These are phyloP conservation scores for Meles meles DNA, from an alignment of 2,113 vertebrate species.

Conservation along the genomic window DNA sequence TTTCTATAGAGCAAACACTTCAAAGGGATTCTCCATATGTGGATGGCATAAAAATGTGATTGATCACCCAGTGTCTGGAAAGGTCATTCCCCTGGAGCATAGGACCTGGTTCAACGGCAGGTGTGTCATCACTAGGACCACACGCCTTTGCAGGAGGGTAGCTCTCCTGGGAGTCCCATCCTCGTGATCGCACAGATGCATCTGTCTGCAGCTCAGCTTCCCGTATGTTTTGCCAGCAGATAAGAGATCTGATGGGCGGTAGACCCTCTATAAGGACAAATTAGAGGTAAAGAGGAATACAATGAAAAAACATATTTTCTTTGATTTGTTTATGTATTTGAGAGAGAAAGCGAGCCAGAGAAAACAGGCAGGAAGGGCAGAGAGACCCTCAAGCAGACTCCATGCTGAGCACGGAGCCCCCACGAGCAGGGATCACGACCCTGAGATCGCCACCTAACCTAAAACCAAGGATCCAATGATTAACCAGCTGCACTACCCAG, in stretches of 20 bases:
- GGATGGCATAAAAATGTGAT: background rate
- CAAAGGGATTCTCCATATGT: background rate
- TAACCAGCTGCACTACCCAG: background rate
- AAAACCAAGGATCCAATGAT: background rate
- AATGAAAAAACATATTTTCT: background rate
- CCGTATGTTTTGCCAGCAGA: background rate
- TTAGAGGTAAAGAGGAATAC: background rate
- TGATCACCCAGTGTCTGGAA: background rate
- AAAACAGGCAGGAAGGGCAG: background rate
- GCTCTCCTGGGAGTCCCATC: background rate
- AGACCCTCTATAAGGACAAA: background rate
- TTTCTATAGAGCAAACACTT: background rate
- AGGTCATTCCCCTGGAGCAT: background rate
- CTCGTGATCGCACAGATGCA: background rate
- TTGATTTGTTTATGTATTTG: background rate
- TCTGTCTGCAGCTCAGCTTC: background rate
- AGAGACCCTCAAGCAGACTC: background rate
- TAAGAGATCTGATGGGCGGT: background rate
- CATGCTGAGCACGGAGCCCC: background rate
- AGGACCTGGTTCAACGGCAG: background rate
- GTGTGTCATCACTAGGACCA: background rate
- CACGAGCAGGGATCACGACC: background rate
- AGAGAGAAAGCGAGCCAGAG: too few relatives aligned
- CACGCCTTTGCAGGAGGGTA: background rate
- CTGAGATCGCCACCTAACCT: background rate